Base-by-base conservation (phyloP, 2,113 vertebrate genomes). In the Otocyon megalotis region DNA sequence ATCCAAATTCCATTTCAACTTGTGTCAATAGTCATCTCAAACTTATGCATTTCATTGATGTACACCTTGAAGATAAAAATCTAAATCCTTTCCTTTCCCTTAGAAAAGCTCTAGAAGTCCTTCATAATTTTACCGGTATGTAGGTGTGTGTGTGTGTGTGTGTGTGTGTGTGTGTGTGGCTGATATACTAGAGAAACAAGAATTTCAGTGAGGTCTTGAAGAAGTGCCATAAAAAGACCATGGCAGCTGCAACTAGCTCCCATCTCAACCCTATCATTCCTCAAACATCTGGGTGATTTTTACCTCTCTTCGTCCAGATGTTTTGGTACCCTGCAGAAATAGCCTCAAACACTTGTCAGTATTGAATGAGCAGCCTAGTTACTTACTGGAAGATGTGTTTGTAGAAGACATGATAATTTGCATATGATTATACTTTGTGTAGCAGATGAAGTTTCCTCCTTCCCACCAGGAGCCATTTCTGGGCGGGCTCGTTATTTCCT, bases 271-370 rank as follows among this genome's bases (percentile, higher is more conserved):
- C 69, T 65, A 54, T 79, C 16, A 32, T 95, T 97, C 88, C 50
- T 94, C 69, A 90, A 82, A 90, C 90, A 90, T 96, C 96, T 97
- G 92, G 87, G 26, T 74, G 88, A 72, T 43, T 90, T 97, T 96
- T 65, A 81, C 48, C 30, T 94, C 37, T 97, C 76, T 79, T 90
- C 35, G 71, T 93, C 81, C 90, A 97, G 93, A 97, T 97, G 92
- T 95, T 98, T 88, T 96, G 48, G 71, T 94, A 67, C 50, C 80
- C 94, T 84, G 16, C 43, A 82, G 83, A 97, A 91, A 96, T 79
- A 84, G 74, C 85, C 72, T 96, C 71, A 93, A 37, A 86, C 79
- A 62, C 76, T 93, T 96, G 58, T 92, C 88, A 94, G 80, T 77
- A n/a, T 53, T 96, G 87, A 90, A 71, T 56, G 71, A 94, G 22